Evolutionary conservation across 2,888 invertebrate genomes (phyloP).

Genomic region (Abrostola triplasia): DNA sequence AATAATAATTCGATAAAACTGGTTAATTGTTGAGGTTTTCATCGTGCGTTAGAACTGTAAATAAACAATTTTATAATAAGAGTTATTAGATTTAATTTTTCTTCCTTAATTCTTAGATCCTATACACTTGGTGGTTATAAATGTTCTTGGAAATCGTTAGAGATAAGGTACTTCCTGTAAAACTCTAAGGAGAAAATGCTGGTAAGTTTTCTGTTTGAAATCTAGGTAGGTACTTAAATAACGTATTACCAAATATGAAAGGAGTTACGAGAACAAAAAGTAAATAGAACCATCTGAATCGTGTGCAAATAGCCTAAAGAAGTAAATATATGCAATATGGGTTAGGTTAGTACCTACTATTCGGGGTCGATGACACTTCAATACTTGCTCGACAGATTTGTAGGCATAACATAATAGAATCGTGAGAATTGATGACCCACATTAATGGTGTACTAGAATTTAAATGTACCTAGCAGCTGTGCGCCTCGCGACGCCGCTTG

Average conservation of each 20-base stretch:
- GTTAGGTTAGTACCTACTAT: slow-evolving; percentile 54
- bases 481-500: slow-evolving; percentile 14
- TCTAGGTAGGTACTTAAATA: not conserved
- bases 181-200: not conserved
- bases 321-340: slow-evolving; percentile 44
- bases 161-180: too few species aligned
- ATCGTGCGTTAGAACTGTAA: not conserved
- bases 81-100: not conserved
- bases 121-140: too few species aligned
- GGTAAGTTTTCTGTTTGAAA: slow-evolving; percentile 3
- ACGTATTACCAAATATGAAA: slow-evolving; percentile 1
- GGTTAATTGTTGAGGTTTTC: not conserved
- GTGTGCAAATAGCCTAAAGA: slow-evolving; percentile 42
- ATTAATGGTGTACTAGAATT: slow-evolving; percentile 61
- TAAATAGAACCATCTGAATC: slow-evolving; percentile 30
- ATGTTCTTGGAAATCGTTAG: too few species aligned
- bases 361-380: slow-evolving; percentile 57
- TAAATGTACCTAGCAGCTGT: slow-evolving; percentile 29
- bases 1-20: slow-evolving; percentile 8
- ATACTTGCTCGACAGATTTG: slow-evolving; percentile 58
- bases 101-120: not conserved
- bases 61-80: too few species aligned
- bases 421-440: slow-evolving; percentile 66
- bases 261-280: slow-evolving; percentile 9
- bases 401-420: slow-evolving; percentile 64